phyloP scores from a whole-genome alignment of 2,888 invertebrate genomes.

The Melanotus villosus region DNA sequence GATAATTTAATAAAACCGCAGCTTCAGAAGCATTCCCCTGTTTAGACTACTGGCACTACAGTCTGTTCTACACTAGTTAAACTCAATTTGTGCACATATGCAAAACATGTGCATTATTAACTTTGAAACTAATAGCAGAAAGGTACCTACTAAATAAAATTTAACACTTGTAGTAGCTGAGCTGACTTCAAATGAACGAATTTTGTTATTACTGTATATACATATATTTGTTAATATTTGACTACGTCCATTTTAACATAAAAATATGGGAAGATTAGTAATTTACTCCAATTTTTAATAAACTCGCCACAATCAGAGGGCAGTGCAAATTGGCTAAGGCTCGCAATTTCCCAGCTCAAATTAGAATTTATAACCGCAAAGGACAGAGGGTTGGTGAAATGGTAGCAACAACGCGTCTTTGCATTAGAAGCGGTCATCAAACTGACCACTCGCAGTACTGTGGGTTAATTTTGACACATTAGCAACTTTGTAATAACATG shows the following conservation, averaged over 20 bases:
- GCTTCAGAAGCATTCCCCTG: conserved; percentile 25
- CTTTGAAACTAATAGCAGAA: conserved; percentile 18
- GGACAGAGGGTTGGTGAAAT: not conserved
- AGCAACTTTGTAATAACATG: conserved; percentile 7
- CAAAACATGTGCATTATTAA: conserved; percentile 25
- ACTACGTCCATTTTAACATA: too few relatives aligned
- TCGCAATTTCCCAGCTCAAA: not conserved
- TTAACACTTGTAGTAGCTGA: conserved; percentile 21
- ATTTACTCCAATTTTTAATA: not conserved
- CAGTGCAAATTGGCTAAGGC: not conserved
- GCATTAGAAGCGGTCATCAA: conserved; percentile 13
- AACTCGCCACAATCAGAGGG: not conserved
- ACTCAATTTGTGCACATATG: conserved; percentile 37
- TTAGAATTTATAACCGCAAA: conserved; percentile 16
- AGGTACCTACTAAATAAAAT: too few relatives aligned
- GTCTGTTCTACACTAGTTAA: conserved; percentile 15
- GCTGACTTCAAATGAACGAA: too few relatives aligned
- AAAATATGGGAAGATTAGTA: too few relatives aligned
- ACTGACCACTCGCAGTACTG: conserved; percentile 3
- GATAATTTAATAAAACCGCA: conserved; percentile 15
- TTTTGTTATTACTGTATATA: too few relatives aligned
- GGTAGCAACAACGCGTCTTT: conserved; percentile 5
- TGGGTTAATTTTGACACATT: conserved; percentile 19
- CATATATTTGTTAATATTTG: too few relatives aligned
- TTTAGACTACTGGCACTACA: conserved; percentile 29